These are phyloP conservation scores for Cottus gobio DNA, from an alignment of 2,113 vertebrate genomes.

Conservation along the genomic window DNA sequence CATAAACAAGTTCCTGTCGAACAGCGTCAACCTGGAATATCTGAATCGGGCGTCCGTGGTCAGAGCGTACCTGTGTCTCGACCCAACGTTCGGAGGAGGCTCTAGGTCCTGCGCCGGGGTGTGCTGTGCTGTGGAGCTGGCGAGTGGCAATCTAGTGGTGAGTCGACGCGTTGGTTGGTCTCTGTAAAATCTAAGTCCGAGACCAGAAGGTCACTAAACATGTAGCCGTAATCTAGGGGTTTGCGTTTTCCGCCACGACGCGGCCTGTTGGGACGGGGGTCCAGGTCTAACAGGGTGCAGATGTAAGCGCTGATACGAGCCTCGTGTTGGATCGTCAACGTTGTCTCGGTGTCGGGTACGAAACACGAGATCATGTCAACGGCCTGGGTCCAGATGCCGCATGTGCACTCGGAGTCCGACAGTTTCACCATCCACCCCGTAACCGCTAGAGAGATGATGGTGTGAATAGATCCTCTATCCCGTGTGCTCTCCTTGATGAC, in stretches of 20 bases:
- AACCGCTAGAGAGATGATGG: neutral
- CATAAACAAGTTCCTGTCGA: conserved; percentile 24
- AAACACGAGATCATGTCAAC: neutral
- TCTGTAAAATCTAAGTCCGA: neutral
- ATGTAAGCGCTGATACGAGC: neutral
- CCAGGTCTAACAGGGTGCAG: neutral
- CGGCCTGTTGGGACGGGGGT: fast-evolving
- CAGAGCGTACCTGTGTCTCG: conserved; percentile 29
- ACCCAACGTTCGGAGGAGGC: conserved; percentile 27
- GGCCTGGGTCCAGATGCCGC: conserved; percentile 1
- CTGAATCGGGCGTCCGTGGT: neutral
- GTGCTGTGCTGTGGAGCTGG: conserved; percentile 23
- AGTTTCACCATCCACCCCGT: neutral
- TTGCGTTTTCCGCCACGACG: too few species aligned
- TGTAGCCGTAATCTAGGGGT: neutral
- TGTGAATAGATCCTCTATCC: neutral
- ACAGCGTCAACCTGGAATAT: neutral
- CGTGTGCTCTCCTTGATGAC: neutral
- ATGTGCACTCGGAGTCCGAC: neutral
- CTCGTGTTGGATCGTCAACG: neutral
- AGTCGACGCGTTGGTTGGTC: neutral
- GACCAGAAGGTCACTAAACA: neutral
- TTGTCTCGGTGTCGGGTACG: neutral
- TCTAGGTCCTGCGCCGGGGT: conserved; percentile 24
- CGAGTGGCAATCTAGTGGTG: conserved; percentile 5